Evolutionary conservation across 2,888 invertebrate genomes (phyloP).

Genomic region (Trissoscelio sp.): DNA sequence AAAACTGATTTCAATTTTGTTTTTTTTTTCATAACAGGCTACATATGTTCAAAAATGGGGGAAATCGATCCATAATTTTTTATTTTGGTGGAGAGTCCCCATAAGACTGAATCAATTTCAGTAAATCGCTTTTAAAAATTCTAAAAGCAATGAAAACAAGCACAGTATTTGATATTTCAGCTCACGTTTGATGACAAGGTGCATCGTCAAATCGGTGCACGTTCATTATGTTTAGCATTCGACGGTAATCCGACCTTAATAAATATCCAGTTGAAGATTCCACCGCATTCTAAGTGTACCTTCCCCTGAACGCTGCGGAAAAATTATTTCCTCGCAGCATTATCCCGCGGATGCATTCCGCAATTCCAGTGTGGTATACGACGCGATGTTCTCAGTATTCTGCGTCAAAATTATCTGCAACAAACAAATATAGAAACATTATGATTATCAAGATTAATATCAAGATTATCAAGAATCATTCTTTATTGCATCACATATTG

Average conservation of each 20-base stretch:
- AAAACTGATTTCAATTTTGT: too few relatives aligned
- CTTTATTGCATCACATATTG: neutral
- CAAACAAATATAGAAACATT: conserved; percentile 34
- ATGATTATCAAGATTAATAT: conserved; percentile 42
- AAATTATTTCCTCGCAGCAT: conserved; percentile 56
- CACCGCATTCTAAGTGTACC: conserved; percentile 51
- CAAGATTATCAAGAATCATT: neutral
- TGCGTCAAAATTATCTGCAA: conserved; percentile 55
- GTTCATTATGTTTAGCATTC: conserved; percentile 65
- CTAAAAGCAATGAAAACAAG: conserved; percentile 38
- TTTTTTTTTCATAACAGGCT: too few relatives aligned
- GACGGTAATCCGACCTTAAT: conserved; percentile 66
- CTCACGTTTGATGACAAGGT: conserved; percentile 58
- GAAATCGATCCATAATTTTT: too few relatives aligned
- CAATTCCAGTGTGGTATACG: conserved; percentile 40
- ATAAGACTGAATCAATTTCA: too few relatives aligned
- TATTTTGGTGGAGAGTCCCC: too few relatives aligned
- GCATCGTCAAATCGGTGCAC: conserved; percentile 67
- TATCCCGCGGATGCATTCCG: conserved; percentile 50
- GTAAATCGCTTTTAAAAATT: conserved; percentile 23
- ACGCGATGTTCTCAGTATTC: conserved; percentile 46
- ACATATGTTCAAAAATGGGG: too few relatives aligned
- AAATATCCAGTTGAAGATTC: conserved; percentile 68
- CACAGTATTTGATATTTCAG: conserved; percentile 45
- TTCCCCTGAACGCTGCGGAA: conserved; percentile 18